Percentiles rank a stretch among this genome's conserved stretches.
Evolutionary conservation across 2,888 invertebrate species (phyloP).

Genomic region (Sycophila texana): DNA sequence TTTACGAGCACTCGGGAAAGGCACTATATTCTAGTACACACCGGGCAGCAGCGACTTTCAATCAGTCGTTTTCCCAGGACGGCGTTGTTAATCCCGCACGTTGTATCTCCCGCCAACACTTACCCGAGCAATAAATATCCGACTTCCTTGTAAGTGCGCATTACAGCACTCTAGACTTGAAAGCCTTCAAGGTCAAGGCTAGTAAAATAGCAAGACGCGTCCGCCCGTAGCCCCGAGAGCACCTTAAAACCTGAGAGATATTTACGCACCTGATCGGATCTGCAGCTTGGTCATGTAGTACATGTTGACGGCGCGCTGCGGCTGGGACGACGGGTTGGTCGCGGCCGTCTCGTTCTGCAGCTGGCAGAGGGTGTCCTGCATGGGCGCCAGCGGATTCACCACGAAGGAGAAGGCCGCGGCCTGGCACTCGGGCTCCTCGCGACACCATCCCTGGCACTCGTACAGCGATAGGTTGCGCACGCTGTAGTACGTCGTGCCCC

Average conservation of each 20-base stretch:
- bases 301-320: slow-evolving; percentile 90
- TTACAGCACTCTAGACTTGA: background rate
- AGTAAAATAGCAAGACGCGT: too few species aligned
- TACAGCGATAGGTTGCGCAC: slow-evolving; percentile 93
- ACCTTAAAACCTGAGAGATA: background rate
- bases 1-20: too few species aligned
- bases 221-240: too few species aligned
- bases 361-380: slow-evolving; percentile 93
- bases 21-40: too few species aligned
- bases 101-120: background rate
- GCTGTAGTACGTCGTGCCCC: slow-evolving; percentile 93
- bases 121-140: background rate
- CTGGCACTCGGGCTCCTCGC: slow-evolving; percentile 93
- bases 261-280: slow-evolving; percentile 82
- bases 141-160: background rate
- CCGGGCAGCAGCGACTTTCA: too few species aligned
- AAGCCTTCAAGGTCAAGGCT: background rate
- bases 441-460: slow-evolving; percentile 96
- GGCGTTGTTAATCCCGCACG: background rate
- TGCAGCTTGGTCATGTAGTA: slow-evolving; percentile 97
- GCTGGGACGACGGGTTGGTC: slow-evolving; percentile 90
- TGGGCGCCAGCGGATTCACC: slow-evolving; percentile 92
- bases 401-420: slow-evolving; percentile 96
- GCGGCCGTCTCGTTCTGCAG: slow-evolving; percentile 95
- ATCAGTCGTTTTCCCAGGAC: background rate